Percentiles rank a stretch among this genome's conserved stretches.
Conservation (phyloP, 2,888 invertebrate species). For the Ischnura elegans region DNA sequence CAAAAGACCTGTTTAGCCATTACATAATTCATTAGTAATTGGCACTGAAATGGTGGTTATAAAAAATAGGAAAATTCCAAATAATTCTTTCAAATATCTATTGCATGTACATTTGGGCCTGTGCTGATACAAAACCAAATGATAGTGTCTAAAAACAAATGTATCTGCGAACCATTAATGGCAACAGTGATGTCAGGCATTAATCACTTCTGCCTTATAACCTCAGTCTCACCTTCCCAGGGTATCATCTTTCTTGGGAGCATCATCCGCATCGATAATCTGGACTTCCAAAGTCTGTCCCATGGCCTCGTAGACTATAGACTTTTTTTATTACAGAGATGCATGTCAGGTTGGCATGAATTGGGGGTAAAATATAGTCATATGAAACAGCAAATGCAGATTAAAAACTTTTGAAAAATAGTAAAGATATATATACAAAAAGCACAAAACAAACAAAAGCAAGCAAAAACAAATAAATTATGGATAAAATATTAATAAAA, state of each 20-base stretch:
- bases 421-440: conserved; percentile 30
- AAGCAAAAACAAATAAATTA: conserved; percentile 25
- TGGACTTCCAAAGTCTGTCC: conserved; percentile 88
- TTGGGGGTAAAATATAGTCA: conserved; percentile 54
- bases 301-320: conserved; percentile 78
- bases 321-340: conserved; percentile 55
- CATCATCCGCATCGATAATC: conserved; percentile 92
- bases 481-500: neutral
- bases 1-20: too few relatives aligned
- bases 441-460: conserved; percentile 25
- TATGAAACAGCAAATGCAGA: conserved; percentile 43
- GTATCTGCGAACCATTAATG: neutral
- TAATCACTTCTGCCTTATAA: neutral
- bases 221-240: conserved; percentile 88
- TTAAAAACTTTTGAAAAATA: conserved; percentile 25
- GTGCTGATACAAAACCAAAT: too few relatives aligned
- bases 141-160: too few relatives aligned
- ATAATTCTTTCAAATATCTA: too few relatives aligned
- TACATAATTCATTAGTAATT: too few relatives aligned
- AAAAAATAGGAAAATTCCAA: too few relatives aligned
- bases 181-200: neutral
- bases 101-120: too few relatives aligned
- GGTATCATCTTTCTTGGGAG: conserved; percentile 89
- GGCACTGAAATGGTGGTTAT: too few relatives aligned
- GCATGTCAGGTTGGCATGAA: conserved; percentile 38